A percentile compares a stretch with the other conserved stretches of the same genome.
phyloP scores from a whole-genome alignment of 2,797 vertebrate genomes.

The Emydoidea blandingii region DNA sequence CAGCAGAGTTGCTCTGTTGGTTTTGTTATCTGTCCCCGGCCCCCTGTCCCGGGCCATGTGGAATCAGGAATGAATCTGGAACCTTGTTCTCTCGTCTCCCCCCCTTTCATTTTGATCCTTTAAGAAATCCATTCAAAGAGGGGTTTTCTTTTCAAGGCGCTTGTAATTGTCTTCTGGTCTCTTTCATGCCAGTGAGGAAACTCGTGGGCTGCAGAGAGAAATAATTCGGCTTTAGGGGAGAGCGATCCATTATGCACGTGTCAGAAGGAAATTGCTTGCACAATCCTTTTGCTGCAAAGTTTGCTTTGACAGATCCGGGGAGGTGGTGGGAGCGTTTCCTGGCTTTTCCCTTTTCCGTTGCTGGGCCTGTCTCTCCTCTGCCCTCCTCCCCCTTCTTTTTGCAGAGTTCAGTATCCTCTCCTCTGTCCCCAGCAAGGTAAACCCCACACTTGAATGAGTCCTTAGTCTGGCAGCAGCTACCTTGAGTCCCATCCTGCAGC shows the following conservation, averaged over 20 bases:
- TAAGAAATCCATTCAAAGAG: not conserved
- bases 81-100: not conserved
- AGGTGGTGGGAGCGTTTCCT: conserved; percentile 35
- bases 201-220: not conserved
- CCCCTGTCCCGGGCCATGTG: not conserved
- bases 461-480: not conserved
- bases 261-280: conserved; percentile 34
- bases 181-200: not conserved
- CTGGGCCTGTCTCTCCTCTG: not conserved
- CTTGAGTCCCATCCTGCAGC: not conserved
- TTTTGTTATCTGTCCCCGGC: not conserved
- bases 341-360: conserved; percentile 16
- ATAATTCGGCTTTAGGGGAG: not conserved
- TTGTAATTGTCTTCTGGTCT: not conserved
- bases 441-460: not conserved
- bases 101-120: not conserved
- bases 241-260: conserved; percentile 17
- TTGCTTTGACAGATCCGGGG: conserved; percentile 62
- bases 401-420: not conserved
- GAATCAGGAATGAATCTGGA: conserved; percentile 33
- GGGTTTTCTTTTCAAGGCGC: not conserved
- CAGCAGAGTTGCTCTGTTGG: not conserved
- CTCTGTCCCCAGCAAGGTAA: conserved; percentile 47
- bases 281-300: not conserved
- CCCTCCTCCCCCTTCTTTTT: not conserved